Base-by-base conservation (phyloP, 2,888 invertebrate species). In the Arge pagana region DNA sequence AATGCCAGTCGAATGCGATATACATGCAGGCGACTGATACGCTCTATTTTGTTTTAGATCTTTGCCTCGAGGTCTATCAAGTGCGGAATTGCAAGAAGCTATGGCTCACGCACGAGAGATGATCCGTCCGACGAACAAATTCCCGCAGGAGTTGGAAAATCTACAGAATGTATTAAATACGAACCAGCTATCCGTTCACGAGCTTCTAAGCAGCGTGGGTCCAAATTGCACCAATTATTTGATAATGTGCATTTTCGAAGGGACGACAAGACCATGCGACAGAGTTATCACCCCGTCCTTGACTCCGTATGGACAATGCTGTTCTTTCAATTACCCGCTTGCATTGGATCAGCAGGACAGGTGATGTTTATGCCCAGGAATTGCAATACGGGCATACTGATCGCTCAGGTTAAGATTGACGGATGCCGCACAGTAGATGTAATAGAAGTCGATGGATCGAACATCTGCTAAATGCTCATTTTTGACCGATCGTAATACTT, bases 181-280 rank as follows among this genome's bases (percentile, higher is more conserved):
- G 0, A 68, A 66, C 48, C 35, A 43, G 13, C 43, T 67, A 31
- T 56, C 57, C 4, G 6, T 69, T 7, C 15, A 48, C 1, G 52
- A 68, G 21, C 37, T 69, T 6, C 45, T 68, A n/a, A 49, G 61
- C 11, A 54, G 55, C 6, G 31, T 65, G 4, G 57, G 63, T 16
- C 62, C 65, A 2, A 62, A 55, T 8, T 69, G 69, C 43, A 56
- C 50, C 16, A 67, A 70, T 41, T 56, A 63, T 19, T 15, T 70
- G 31, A 42, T 65, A 6, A 56, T 61, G 31, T 70, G 69, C 45
- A 52, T 51, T 21, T 64, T 57, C 42, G 65, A 68, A n/a, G 63
- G 60, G 13, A 49, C 48, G 4, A 53, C 39, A 16, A 49, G 55
- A 8, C 49, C 63, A 3, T 69, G 69, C 56, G 53, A 59, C 1